phyloP scores from a whole-genome alignment of 1,140 invertebrate genomes.

The Cotesia typhae region DNA sequence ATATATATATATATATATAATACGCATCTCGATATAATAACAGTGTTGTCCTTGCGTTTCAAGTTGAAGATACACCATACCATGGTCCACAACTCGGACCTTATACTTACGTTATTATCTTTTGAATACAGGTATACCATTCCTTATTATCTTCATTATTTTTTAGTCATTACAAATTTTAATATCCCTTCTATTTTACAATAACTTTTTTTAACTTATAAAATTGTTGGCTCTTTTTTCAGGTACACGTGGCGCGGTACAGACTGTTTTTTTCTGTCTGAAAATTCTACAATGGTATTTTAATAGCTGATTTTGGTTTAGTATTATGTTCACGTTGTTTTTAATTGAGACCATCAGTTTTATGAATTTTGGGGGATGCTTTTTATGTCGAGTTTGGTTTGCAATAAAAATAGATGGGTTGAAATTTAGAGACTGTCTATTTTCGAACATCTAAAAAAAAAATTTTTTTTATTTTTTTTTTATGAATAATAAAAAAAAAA shows the following conservation, averaged over 20 bases:
- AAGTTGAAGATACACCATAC: conserved; percentile 27
- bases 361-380: too few relatives aligned
- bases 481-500: too few relatives aligned
- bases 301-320: too few relatives aligned
- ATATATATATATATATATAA: conserved; percentile 14
- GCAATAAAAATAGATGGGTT: too few relatives aligned
- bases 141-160: conserved; percentile 51
- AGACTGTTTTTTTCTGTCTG: neutral
- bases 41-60: conserved; percentile 25
- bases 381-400: too few relatives aligned
- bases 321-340: too few relatives aligned
- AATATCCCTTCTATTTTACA: conserved; percentile 37
- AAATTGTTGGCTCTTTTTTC: conserved; percentile 8
- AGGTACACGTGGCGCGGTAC: neutral
- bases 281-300: too few relatives aligned
- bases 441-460: too few relatives aligned
- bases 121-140: conserved; percentile 36
- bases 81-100: conserved; percentile 42
- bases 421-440: too few relatives aligned
- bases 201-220: conserved; percentile 6
- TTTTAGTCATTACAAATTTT: conserved; percentile 52
- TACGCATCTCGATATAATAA: conserved; percentile 22
- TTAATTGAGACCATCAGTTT: too few relatives aligned
- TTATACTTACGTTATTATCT: conserved; percentile 57
- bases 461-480: too few relatives aligned